phyloP scores from a whole-genome alignment of 2,113 vertebrate species.

The Noturus placidus region DNA sequence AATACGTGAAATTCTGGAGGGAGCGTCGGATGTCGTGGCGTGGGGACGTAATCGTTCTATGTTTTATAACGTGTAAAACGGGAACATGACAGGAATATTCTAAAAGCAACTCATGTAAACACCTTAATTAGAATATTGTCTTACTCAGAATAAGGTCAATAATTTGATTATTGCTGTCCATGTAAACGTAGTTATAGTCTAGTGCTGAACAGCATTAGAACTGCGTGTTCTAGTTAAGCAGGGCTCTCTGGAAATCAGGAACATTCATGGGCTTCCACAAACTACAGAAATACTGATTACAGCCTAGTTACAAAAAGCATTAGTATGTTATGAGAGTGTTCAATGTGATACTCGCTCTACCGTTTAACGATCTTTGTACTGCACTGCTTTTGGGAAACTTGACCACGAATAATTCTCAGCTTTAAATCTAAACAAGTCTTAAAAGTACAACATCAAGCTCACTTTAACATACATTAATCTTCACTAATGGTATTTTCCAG shows the following conservation, averaged over 20 bases:
- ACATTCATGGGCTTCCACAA: not conserved
- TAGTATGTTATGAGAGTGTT: not conserved
- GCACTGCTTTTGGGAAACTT: not conserved
- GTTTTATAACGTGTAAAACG: no score
- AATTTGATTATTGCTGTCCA: no score
- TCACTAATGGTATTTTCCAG: not conserved
- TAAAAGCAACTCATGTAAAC: no score
- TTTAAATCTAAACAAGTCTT: not conserved
- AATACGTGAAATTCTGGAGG: no score
- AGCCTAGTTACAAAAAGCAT: not conserved
- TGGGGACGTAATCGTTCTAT: no score
- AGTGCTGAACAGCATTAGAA: not conserved
- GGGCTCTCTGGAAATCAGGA: not conserved
- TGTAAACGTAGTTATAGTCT: not conserved
- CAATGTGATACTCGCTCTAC: not conserved
- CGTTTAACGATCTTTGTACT: not conserved
- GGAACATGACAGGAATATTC: no score
- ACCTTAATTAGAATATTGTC: no score
- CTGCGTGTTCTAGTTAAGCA: not conserved
- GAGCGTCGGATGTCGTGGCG: no score
- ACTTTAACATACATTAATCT: not conserved
- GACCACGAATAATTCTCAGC: not conserved
- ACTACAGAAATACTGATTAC: not conserved
- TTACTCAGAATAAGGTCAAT: no score
- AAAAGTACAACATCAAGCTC: not conserved